Percentiles rank a stretch among this genome's conserved stretches.
phyloP scores from a whole-genome alignment of 2,797 vertebrate genomes.

The Scleropages formosus region DNA sequence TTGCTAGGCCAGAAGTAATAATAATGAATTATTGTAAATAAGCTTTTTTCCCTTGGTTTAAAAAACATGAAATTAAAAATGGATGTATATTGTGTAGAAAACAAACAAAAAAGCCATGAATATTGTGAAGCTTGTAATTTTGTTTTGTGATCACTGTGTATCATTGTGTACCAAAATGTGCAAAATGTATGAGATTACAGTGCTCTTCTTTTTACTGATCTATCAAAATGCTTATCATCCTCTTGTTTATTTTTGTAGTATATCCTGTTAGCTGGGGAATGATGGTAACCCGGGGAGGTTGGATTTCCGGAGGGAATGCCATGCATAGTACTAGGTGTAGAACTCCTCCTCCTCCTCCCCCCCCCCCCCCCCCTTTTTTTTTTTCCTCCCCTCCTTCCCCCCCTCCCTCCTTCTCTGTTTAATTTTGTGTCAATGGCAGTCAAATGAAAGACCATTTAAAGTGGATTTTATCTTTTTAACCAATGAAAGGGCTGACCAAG shows the following conservation, averaged over 20 bases:
- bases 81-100: conserved; percentile 92
- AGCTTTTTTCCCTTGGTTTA: conserved; percentile 83
- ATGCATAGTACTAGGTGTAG: conserved; percentile 17
- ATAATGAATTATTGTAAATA: conserved; percentile 93
- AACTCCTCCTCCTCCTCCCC: too few species aligned
- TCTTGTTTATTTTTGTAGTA: conserved; percentile 57
- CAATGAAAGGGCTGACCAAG: conserved; percentile 18
- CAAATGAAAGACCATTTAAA: conserved; percentile 34
- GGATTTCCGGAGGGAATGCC: conserved; percentile 38
- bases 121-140: conserved; percentile 88
- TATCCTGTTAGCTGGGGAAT: conserved; percentile 56
- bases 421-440: conserved; percentile 34
- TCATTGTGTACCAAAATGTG: conserved; percentile 85
- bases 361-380: too few species aligned
- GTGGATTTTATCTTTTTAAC: conserved; percentile 36
- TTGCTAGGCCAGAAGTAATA: conserved; percentile 88
- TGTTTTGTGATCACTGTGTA: conserved; percentile 81
- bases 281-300: conserved; percentile 40
- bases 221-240: conserved; percentile 52
- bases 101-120: conserved; percentile 74
- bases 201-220: conserved; percentile 51
- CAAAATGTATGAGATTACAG: conserved; percentile 81
- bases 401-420: conserved; percentile 2
- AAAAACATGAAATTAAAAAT: conserved; percentile 71
- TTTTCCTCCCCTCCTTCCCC: too few species aligned